Percentiles rank a stretch among this genome's conserved stretches.
Conservation (phyloP, 2,797 vertebrate genomes). For the Lacerta bilineata region DNA sequence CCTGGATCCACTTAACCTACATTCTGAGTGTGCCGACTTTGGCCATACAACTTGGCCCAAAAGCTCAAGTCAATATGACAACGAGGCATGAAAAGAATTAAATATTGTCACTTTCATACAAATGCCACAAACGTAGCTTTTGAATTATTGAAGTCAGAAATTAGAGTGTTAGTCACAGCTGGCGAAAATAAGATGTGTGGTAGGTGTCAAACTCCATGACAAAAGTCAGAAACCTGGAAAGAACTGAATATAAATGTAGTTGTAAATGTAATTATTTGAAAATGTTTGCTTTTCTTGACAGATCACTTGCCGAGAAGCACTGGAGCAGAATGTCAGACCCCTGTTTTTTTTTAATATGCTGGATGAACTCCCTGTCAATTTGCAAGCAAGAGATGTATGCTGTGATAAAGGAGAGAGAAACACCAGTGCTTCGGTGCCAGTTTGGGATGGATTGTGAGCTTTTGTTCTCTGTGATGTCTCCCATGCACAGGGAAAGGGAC, state of each 20-base stretch:
- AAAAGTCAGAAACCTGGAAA: constrained; percentile 37
- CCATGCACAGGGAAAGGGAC: too few species aligned
- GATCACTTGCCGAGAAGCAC: constrained; percentile 35
- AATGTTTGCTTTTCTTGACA: constrained; percentile 48
- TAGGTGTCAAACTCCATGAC: constrained; percentile 9
- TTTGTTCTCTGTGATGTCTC: neutral
- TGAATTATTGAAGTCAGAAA: constrained; percentile 38
- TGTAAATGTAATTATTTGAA: constrained; percentile 30
- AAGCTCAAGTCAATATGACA: neutral
- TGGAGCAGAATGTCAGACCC: constrained; percentile 9
- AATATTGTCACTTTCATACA: constrained; percentile 31
- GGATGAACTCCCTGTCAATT: constrained; percentile 15
- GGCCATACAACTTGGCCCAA: constrained; percentile 1
- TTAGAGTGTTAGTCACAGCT: constrained; percentile 25
- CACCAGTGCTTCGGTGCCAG: neutral
- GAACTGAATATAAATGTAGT: constrained; percentile 26
- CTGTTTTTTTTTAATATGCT: neutral
- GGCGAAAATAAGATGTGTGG: neutral
- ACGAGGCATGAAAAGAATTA: constrained; percentile 22
- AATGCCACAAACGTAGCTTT: constrained; percentile 22
- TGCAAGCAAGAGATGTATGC: constrained; percentile 18
- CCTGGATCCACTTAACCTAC: constrained; percentile 9
- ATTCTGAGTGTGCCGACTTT: constrained; percentile 6
- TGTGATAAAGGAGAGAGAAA: neutral
- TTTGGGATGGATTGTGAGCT: neutral